A percentile compares a stretch with the other conserved stretches of the same genome.
phyloP scores from a whole-genome alignment of 2,113 vertebrate genomes.

The Ariopsis seemanni region DNA sequence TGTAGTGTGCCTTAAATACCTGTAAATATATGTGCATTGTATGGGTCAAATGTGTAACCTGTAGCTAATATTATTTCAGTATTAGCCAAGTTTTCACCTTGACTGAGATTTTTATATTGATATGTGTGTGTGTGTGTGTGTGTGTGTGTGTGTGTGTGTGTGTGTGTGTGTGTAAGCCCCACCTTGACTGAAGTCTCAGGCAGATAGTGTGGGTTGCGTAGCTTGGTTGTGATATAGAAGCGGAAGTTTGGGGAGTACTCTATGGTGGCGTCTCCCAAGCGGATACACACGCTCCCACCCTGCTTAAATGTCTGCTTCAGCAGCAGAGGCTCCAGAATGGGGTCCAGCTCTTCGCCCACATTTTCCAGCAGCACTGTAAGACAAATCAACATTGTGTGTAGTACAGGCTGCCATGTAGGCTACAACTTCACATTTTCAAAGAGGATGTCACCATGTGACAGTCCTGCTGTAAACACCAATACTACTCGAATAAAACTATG shows the following conservation, averaged over 20 bases:
- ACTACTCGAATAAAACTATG: background rate
- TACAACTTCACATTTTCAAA: background rate
- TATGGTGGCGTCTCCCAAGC: constrained; percentile 81
- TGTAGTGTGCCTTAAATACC: too few species aligned
- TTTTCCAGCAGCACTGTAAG: constrained; percentile 84
- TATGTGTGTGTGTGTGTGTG: background rate
- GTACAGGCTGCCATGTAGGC: background rate
- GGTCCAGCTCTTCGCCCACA: constrained; percentile 85
- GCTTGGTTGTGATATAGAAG: constrained; percentile 88
- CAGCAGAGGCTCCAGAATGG: constrained; percentile 84
- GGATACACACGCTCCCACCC: constrained; percentile 79
- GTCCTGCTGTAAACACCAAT: background rate
- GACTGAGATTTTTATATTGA: too few species aligned
- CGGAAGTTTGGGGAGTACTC: constrained; percentile 84
- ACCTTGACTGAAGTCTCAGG: constrained; percentile 86
- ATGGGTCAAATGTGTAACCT: too few species aligned
- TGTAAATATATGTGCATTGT: too few species aligned
- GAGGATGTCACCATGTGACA: background rate
- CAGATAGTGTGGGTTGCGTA: constrained; percentile 87
- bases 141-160: too few species aligned
- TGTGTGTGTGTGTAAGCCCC: constrained; percentile 29
- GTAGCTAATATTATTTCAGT: too few species aligned
- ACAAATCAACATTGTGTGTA: constrained; percentile 20
- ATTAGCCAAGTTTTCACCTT: too few species aligned
- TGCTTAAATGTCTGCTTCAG: constrained; percentile 89